Base-by-base conservation (phyloP, 1,140 invertebrate species). In the Philotrypesis tridentata region DNA sequence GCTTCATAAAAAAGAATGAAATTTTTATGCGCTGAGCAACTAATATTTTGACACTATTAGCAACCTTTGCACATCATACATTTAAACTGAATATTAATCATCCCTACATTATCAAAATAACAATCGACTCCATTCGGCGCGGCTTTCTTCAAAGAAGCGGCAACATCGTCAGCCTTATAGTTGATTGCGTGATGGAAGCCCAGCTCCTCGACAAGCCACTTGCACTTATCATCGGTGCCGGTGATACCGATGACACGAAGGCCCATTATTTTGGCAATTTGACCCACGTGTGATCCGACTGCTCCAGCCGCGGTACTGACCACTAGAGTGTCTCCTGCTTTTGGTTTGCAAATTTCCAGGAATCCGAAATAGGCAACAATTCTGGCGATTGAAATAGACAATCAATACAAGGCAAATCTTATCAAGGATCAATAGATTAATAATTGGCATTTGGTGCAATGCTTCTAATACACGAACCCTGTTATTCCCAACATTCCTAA, bases 301-400 rank as follows among this genome's bases (percentile, higher is more conserved):
- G 95, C 95, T 31, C 95, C 94, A 29, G 93, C 94, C 14, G 94
- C 94, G 33, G 92, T 93, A 17, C 92, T 93, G 6, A 96, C 93
- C 1, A 96, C 94, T 0, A 96, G 92, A 2, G 93, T 94, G 85
- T 96, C 95, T 25, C 95, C 95, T 17, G 89, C 70, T 89, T 95
- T 94, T 2, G 95, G 95, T 29, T 94, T 86, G 82, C 95, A 95
- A 37, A 95, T 89, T 83, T 95, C 93, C n/a, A 94, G 85, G 17
- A 96, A 92, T 0, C 95, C 95, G 88, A 96, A 96, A 86, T 95
- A 96, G 1, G 95, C 95, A 7, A 95, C 95, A 79, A 94, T 94
- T n/a, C 95, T 95, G 84, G n/a, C n/a, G n/a, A 43, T 68, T 33
- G 67, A 68, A 33, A 68, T 31, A 68, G 37, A 61, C 60, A 17